A percentile compares a stretch with the other conserved stretches of the same genome.
phyloP scores from a whole-genome alignment of 2,888 invertebrate species.

The Aradus depressus region DNA sequence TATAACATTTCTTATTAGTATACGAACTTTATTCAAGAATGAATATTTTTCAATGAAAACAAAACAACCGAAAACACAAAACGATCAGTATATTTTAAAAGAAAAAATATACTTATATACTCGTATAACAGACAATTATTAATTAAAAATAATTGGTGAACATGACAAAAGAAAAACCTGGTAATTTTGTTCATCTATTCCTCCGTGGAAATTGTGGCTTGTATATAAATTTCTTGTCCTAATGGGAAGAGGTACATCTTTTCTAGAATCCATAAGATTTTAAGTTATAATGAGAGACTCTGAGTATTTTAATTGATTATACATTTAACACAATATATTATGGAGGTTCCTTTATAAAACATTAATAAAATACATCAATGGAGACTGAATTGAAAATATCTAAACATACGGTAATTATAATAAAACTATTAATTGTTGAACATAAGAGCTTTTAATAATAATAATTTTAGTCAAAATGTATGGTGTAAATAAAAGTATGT shows the following conservation, averaged over 20 bases:
- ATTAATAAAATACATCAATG: slow-evolving; percentile 1
- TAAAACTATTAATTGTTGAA: too few species aligned
- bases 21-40: not conserved
- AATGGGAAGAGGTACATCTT: slow-evolving; percentile 4
- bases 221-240: not conserved
- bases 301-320: too few species aligned
- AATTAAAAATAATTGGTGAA: not conserved
- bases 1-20: not conserved
- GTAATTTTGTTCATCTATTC: not conserved
- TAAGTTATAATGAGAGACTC: not conserved
- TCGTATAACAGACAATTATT: not conserved
- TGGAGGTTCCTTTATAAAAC: not conserved
- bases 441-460: slow-evolving; percentile 8
- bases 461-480: not conserved
- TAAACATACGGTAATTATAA: slow-evolving; percentile 14
- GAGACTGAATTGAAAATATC: slow-evolving; percentile 4
- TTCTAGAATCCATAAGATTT: slow-evolving; percentile 13
- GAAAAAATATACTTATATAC: not conserved
- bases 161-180: slow-evolving; percentile 1
- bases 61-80: not conserved
- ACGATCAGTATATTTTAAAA: not conserved
- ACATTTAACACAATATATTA: not conserved
- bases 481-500: too few species aligned
- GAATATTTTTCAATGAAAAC: not conserved
- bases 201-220: not conserved